phyloP scores from a whole-genome alignment of 2,888 invertebrate species.

The Sycophila texana region DNA sequence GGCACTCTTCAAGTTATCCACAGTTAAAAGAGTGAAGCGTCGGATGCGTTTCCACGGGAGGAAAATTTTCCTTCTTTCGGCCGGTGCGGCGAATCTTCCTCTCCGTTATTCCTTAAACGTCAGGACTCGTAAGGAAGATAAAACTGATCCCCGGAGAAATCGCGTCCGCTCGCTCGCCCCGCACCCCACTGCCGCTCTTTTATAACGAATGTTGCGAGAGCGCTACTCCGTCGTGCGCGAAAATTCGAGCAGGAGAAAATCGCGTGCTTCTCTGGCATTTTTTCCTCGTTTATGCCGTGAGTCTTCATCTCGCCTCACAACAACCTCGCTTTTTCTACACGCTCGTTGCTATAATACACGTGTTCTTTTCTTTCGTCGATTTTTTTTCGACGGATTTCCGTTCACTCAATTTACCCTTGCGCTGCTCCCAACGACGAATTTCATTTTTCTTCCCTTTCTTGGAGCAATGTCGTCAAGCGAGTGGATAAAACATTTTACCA shows the following conservation, averaged over 20 bases:
- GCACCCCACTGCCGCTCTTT: neutral
- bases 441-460: no score
- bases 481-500: no score
- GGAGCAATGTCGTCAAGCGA: no score
- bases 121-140: slow-evolving; percentile 35
- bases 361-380: neutral
- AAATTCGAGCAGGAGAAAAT: slow-evolving; percentile 35
- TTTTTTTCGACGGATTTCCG: neutral
- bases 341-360: neutral
- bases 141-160: slow-evolving; percentile 46
- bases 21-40: neutral
- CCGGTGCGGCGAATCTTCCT: neutral
- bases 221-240: slow-evolving; percentile 5
- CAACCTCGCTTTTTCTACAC: neutral
- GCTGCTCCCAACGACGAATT: no score
- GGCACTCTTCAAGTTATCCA: no score
- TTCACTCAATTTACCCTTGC: no score
- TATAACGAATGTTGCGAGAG: neutral
- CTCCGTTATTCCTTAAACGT: slow-evolving; percentile 10
- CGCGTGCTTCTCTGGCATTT: slow-evolving; percentile 24
- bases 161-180: neutral
- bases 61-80: neutral
- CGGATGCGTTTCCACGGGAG: neutral
- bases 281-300: neutral
- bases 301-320: slow-evolving; percentile 11